Evolutionary conservation across 2,113 vertebrate genomes (phyloP), one percentile per base, ranked within the genome.

Genomic region (Leuciscus idus): DNA sequence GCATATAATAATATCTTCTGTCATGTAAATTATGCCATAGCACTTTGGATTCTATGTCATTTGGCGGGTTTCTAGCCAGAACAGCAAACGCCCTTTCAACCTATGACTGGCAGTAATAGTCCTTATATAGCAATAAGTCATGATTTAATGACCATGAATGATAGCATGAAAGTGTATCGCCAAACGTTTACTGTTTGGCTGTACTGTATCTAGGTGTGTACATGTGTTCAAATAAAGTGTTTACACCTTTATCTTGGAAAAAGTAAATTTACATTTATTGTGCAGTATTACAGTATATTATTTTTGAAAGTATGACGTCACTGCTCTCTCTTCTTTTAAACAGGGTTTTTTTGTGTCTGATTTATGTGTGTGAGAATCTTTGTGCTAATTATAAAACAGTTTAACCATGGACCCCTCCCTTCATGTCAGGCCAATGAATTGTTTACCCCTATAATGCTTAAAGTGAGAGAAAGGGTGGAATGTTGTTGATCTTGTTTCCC

Each of bases 401-500:
- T 85, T 46, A 83, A 64, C 13, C 84, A 80, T 50, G 43, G 59
- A 84, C 77, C 52, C 76, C 85, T 86, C 81, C 88, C 77, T 84
- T 52, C 3, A 46, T 78, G 55, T 30, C 66, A 30, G 57, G 50
- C 11, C 0, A 59, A 48, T 75, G 57, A 57, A 86, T 48, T 88
- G 78, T 83, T 85, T 81, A 87, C 43, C 77, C 74, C 43, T 59
- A 84, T 84, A 86, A 86, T 77, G 66, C 83, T 85, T 89, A 81
- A 77, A 72, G 11, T 36, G 23, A 61, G 68, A 62, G 83, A 83
- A 87, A 84, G 48, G 23, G 43, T 33, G 68, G 89, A 90, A 90
- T 90, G 89, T 28, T 12, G 84, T 74, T 87, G 23, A 39, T 88
- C 87, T 83, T 30, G 89, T 86, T 86, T 76, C 61, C 21, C 81